A percentile compares a stretch with the other conserved stretches of the same genome.
Evolutionary conservation across 2,888 invertebrate genomes (phyloP).

Genomic region (Eupithecia pulchellata): DNA sequence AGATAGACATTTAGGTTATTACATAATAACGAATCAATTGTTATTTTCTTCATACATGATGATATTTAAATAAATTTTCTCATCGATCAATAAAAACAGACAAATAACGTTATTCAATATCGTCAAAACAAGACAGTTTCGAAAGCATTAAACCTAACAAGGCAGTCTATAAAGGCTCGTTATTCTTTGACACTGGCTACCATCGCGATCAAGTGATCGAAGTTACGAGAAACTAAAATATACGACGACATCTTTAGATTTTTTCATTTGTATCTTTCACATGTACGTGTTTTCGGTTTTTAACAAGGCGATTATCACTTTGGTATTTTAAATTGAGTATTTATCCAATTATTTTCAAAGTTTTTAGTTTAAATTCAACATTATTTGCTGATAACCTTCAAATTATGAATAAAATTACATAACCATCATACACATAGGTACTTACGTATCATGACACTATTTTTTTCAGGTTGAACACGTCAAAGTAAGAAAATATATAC

Average conservation of each 20-base stretch:
- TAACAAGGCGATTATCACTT: constrained; percentile 17
- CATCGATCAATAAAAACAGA: constrained; percentile 25
- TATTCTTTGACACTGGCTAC: constrained; percentile 51
- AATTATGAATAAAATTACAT: not conserved
- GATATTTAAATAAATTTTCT: not conserved
- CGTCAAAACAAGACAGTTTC: constrained; percentile 32
- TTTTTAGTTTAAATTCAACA: not conserved
- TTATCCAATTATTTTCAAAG: not conserved
- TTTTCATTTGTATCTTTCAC: constrained; percentile 17
- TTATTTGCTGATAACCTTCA: not conserved
- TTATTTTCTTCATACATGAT: not conserved
- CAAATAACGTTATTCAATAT: constrained; percentile 32
- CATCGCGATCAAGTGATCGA: constrained; percentile 25
- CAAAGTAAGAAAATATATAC: not conserved
- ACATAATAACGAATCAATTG: not conserved
- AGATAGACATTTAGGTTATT: not conserved
- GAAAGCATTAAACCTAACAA: constrained; percentile 52
- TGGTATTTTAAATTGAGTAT: not conserved
- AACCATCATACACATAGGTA: too few species aligned
- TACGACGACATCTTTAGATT: constrained; percentile 8
- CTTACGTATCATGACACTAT: too few species aligned
- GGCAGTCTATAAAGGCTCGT: constrained; percentile 48
- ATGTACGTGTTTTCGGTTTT: not conserved
- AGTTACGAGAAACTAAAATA: constrained; percentile 16
- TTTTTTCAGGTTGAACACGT: not conserved